Conservation (phyloP, 2,797 vertebrate species). For the Vireo griseus region DNA sequence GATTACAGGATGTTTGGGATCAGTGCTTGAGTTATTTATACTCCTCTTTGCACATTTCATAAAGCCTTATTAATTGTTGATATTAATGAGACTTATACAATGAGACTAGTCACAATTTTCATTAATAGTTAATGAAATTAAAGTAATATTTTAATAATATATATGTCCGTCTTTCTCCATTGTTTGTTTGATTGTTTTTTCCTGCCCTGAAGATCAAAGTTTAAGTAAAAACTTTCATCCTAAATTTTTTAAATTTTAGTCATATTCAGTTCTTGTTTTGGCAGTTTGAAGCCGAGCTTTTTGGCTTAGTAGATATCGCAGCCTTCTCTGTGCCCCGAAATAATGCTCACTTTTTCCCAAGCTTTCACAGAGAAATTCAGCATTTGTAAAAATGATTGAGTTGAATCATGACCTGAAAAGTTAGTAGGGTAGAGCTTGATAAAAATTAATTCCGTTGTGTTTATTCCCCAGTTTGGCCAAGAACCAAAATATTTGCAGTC, state of each 20-base stretch:
- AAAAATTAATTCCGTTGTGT: not conserved
- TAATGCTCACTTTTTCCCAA: not conserved
- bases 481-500: not conserved
- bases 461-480: not conserved
- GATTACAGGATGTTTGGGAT: not conserved
- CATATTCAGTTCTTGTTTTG: not conserved
- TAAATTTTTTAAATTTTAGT: not conserved
- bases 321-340: not conserved
- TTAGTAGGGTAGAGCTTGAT: not conserved
- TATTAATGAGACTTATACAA: not conserved
- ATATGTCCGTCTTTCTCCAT: rapidly evolving
- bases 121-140: not conserved
- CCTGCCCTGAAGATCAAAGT: not conserved
- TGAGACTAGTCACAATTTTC: not conserved
- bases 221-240: not conserved
- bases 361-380: not conserved
- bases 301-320: not conserved
- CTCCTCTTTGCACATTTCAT: not conserved
- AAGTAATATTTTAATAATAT: not conserved
- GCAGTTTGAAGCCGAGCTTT: not conserved
- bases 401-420: not conserved
- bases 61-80: not conserved
- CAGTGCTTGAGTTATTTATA: not conserved
- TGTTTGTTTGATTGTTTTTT: not conserved
- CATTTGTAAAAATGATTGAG: not conserved